phyloP scores from a whole-genome alignment of 2,797 vertebrate genomes.

The Falco naumanni region DNA sequence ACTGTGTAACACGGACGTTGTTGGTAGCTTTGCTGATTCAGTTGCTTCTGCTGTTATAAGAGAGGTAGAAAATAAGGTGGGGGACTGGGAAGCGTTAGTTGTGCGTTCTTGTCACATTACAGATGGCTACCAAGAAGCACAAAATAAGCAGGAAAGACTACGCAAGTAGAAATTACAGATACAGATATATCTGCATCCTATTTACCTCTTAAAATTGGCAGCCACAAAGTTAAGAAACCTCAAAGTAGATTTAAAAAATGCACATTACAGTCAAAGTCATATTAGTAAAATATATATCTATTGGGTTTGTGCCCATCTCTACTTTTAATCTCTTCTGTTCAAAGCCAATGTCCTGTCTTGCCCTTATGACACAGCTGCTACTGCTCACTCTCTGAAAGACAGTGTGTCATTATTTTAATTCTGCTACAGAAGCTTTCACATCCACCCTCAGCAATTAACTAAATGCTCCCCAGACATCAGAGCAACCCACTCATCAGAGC shows the following conservation, averaged over 20 bases:
- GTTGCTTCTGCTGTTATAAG: not conserved
- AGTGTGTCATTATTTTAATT: not conserved
- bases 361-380: not conserved
- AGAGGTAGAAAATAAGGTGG: not conserved
- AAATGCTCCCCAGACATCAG: not conserved
- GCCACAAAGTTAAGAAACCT: not conserved
- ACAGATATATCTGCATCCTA: not conserved
- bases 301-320: not conserved
- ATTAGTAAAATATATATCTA: not conserved
- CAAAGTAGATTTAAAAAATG: not conserved
- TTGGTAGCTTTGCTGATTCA: slow-evolving; percentile 4
- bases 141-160: not conserved
- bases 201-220: not conserved
- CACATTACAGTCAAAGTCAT: not conserved
- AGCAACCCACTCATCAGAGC: not conserved
- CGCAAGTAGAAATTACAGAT: not conserved
- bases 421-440: not conserved
- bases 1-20: not conserved
- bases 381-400: not conserved
- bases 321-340: not conserved
- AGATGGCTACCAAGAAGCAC: not conserved
- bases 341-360: not conserved
- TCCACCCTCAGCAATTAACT: not conserved
- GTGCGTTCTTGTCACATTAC: not conserved
- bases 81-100: not conserved